phyloP scores from a whole-genome alignment of 1,140 invertebrate genomes.

The Andricus grossulariae region DNA sequence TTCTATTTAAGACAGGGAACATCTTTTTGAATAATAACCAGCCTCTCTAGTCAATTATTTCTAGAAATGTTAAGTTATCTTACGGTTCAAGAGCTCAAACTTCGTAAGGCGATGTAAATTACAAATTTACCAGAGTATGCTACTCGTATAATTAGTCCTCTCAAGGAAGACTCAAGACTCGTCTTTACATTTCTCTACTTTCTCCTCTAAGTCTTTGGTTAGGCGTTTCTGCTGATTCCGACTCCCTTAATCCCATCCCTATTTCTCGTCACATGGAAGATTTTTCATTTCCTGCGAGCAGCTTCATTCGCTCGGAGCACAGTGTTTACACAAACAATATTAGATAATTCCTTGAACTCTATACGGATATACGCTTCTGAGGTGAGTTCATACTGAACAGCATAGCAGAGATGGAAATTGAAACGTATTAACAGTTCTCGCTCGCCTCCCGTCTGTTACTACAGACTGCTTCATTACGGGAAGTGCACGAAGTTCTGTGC shows the following conservation, averaged over 20 bases:
- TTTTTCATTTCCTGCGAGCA: slow-evolving; percentile 1
- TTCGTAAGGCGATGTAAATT: no score
- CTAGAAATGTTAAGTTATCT: no score
- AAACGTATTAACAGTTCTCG: slow-evolving; percentile 27
- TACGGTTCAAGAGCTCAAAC: no score
- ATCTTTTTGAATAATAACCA: no score
- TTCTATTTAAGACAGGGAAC: no score
- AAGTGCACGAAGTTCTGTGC: slow-evolving; percentile 15
- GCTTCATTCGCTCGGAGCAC: not conserved
- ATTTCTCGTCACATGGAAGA: not conserved
- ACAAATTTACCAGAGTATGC: no score
- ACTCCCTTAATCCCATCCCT: not conserved
- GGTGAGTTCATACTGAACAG: not conserved
- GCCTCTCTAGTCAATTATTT: no score
- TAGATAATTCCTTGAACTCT: slow-evolving; percentile 18
- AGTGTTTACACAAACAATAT: slow-evolving; percentile 24
- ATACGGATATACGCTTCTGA: not conserved
- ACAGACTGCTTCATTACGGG: slow-evolving; percentile 23
- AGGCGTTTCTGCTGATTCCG: not conserved
- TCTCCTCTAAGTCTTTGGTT: no score
- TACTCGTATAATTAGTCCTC: no score
- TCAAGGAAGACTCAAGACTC: no score
- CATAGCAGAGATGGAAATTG: slow-evolving; percentile 11
- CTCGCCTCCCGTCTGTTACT: slow-evolving; percentile 4
- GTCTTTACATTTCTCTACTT: no score